Evolutionary conservation across 2,113 vertebrate genomes (phyloP).

Genomic region (Turnix velox): DNA sequence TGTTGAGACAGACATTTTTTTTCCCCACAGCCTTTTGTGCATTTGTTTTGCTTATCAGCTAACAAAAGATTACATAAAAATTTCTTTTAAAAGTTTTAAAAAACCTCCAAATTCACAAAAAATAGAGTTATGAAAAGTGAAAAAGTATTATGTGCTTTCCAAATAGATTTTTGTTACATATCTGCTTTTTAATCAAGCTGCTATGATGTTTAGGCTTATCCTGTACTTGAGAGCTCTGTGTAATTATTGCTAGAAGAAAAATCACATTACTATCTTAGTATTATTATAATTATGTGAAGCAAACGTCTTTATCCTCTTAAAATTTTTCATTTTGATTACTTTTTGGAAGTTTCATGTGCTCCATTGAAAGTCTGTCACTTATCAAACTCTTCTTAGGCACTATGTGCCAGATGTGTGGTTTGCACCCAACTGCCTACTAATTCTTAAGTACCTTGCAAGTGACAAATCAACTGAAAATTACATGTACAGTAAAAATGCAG

Average conservation of each 20-base stretch:
- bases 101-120: background rate
- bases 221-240: background rate
- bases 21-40: rapidly evolving
- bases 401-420: background rate
- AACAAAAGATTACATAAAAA: background rate
- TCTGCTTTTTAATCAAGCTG: background rate
- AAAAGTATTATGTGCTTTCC: background rate
- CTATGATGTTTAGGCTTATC: background rate
- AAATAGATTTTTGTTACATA: background rate
- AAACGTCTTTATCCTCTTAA: background rate
- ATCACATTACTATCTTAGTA: background rate
- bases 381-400: background rate
- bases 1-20: background rate
- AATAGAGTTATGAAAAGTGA: background rate
- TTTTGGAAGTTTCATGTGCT: background rate
- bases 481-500: background rate
- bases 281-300: background rate
- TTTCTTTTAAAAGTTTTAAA: background rate
- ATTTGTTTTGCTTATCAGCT: background rate
- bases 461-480: too few species aligned
- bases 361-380: background rate
- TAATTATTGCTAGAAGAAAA: background rate
- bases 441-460: background rate
- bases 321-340: background rate
- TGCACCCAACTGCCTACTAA: background rate